Percentiles rank a stretch among this genome's conserved stretches.
These are phyloP conservation scores for Tolmerus cingulatus DNA, from an alignment of 2,888 invertebrate genomes.

Conservation along the genomic window DNA sequence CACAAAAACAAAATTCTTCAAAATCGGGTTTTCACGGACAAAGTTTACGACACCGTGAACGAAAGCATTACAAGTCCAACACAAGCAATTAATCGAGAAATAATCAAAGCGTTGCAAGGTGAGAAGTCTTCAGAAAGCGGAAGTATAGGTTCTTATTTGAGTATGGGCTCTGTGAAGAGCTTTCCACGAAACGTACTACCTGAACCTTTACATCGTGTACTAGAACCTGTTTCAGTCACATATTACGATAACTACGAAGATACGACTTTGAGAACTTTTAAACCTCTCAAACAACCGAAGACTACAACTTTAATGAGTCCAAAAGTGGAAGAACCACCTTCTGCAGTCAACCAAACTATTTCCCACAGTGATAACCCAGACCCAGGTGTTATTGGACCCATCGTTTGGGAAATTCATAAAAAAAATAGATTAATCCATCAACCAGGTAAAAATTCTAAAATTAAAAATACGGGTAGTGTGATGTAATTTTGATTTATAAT, in stretches of 20 bases:
- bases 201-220: slow-evolving; percentile 78
- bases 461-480: not conserved
- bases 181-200: slow-evolving; percentile 81
- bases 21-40: slow-evolving; percentile 55
- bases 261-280: slow-evolving; percentile 49
- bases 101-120: slow-evolving; percentile 56
- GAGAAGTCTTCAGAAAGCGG: slow-evolving; percentile 63
- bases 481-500: too few species aligned
- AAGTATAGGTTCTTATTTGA: slow-evolving; percentile 80
- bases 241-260: slow-evolving; percentile 69
- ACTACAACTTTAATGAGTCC: slow-evolving; percentile 54
- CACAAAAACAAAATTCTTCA: slow-evolving; percentile 60
- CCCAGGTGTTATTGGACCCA: slow-evolving; percentile 83
- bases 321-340: slow-evolving; percentile 50
- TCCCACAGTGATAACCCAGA: slow-evolving; percentile 80
- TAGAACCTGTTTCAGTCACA: slow-evolving; percentile 80
- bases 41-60: slow-evolving; percentile 51
- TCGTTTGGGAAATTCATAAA: slow-evolving; percentile 83
- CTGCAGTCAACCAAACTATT: slow-evolving; percentile 61
- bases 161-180: slow-evolving; percentile 86
- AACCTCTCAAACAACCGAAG: slow-evolving; percentile 52
- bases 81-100: slow-evolving; percentile 60
- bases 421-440: slow-evolving; percentile 63
- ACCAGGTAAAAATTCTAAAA: not conserved
- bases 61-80: slow-evolving; percentile 52